These are phyloP conservation scores for Coptodon bakossiorum DNA, from an alignment of 2,113 vertebrate genomes.

Conservation along the genomic window DNA sequence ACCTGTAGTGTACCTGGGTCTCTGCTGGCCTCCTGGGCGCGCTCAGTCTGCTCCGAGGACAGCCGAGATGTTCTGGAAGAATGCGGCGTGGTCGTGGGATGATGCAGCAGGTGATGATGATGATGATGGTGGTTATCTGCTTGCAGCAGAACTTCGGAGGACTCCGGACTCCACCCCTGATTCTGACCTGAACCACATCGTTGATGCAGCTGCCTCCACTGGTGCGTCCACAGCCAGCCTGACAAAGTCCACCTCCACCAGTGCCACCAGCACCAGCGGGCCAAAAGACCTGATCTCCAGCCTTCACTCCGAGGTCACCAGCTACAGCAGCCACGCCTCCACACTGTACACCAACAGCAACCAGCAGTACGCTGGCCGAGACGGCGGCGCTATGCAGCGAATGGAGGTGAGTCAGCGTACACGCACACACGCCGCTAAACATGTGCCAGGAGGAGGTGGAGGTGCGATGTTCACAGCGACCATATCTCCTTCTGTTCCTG, in stretches of 20 bases:
- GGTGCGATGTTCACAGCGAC: background rate
- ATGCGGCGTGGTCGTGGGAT: conserved; percentile 30
- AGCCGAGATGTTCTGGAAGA: conserved; percentile 61
- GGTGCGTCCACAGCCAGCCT: background rate
- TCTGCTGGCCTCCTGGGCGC: background rate
- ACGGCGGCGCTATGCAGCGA: background rate
- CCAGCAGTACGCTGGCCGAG: background rate
- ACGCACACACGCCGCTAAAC: background rate
- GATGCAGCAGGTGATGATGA: conserved; percentile 8
- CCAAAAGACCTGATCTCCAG: background rate
- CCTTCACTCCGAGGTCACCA: background rate
- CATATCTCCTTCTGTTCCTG: background rate
- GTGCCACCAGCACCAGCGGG: background rate
- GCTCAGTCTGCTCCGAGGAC: background rate
- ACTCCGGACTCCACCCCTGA: conserved; percentile 8
- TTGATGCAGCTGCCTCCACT: background rate
- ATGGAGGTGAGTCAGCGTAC: conserved; percentile 18
- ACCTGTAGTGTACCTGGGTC: background rate
- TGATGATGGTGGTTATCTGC: conserved; percentile 47
- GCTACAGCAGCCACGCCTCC: background rate
- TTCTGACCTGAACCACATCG: background rate
- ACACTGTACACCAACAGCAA: background rate
- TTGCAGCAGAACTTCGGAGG: conserved; percentile 32
- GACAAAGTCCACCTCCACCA: background rate
- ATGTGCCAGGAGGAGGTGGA: background rate